A percentile compares a stretch with the other conserved stretches of the same genome.
phyloP scores from a whole-genome alignment of 2,888 invertebrate genomes.

The Drosophila kanekoi region DNA sequence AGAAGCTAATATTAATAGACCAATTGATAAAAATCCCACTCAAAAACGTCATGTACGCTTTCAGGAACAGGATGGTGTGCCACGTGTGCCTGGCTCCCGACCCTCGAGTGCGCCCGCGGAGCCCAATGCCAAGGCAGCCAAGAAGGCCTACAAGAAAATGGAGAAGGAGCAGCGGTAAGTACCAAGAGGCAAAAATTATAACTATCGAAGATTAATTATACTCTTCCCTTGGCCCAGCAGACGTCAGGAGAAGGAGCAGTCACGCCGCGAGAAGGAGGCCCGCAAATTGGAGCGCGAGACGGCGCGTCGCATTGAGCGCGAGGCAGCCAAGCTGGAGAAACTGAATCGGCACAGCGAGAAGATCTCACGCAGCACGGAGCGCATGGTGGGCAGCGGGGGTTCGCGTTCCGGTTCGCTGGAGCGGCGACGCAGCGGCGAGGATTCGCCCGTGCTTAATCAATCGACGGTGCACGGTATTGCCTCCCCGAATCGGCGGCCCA shows the following conservation, averaged over 20 bases:
- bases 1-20: slow-evolving; percentile 3
- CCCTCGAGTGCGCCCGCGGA: slow-evolving; percentile 85
- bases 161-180: slow-evolving; percentile 84
- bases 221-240: slow-evolving; percentile 41
- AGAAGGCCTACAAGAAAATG: slow-evolving; percentile 84
- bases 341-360: slow-evolving; percentile 84
- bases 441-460: slow-evolving; percentile 85
- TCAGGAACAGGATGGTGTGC: slow-evolving; percentile 84
- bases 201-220: neutral
- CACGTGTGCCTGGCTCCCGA: slow-evolving; percentile 80
- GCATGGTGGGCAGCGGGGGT: slow-evolving; percentile 79
- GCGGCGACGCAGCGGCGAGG: slow-evolving; percentile 84
- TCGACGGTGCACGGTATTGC: slow-evolving; percentile 86
- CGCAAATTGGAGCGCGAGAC: slow-evolving; percentile 85
- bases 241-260: slow-evolving; percentile 84
- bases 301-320: slow-evolving; percentile 84
- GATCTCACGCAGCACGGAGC: slow-evolving; percentile 85
- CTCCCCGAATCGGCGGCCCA: slow-evolving; percentile 90
- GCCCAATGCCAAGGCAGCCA: slow-evolving; percentile 84
- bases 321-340: slow-evolving; percentile 85
- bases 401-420: slow-evolving; percentile 85
- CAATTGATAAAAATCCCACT: slow-evolving; percentile 25
- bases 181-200: neutral
- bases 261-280: slow-evolving; percentile 84
- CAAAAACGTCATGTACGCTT: slow-evolving; percentile 74